Conservation (phyloP, 1,140 invertebrate species). For the Tetramorium simillimum region DNA sequence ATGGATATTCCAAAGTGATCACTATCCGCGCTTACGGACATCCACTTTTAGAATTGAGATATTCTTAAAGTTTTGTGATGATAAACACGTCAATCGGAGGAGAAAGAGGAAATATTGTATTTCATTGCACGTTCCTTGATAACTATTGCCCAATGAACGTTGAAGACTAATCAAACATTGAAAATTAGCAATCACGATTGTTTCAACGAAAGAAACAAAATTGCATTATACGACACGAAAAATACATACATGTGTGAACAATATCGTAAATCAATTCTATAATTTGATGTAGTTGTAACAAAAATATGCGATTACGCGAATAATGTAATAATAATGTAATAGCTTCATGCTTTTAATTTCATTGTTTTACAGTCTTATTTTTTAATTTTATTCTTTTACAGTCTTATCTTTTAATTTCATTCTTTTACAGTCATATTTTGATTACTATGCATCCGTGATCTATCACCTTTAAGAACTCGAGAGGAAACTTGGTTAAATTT, state of each 20-base stretch:
- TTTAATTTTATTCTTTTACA: neutral
- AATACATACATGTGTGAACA: neutral
- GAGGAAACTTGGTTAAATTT: neutral
- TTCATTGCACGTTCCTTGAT: neutral
- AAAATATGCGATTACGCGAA: neutral
- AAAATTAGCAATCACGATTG: neutral
- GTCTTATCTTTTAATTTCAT: too few species aligned
- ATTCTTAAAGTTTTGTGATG: neutral
- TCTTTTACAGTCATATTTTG: neutral
- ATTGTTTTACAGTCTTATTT: neutral
- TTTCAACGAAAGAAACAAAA: neutral
- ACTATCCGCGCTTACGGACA: neutral
- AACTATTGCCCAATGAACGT: neutral
- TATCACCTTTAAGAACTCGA: neutral
- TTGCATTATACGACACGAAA: neutral
- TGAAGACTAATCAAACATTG: neutral
- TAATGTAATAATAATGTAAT: neutral
- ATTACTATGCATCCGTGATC: neutral
- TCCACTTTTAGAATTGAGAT: conserved; percentile 8
- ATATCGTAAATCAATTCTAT: neutral
- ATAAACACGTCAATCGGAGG: conserved; percentile 5
- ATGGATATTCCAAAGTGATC: conserved; percentile 29
- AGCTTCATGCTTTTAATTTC: neutral
- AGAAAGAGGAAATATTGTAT: neutral
- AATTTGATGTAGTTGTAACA: neutral